Evolutionary conservation across 2,113 vertebrate genomes (phyloP).

Genomic region (Cavia aperea): DNA sequence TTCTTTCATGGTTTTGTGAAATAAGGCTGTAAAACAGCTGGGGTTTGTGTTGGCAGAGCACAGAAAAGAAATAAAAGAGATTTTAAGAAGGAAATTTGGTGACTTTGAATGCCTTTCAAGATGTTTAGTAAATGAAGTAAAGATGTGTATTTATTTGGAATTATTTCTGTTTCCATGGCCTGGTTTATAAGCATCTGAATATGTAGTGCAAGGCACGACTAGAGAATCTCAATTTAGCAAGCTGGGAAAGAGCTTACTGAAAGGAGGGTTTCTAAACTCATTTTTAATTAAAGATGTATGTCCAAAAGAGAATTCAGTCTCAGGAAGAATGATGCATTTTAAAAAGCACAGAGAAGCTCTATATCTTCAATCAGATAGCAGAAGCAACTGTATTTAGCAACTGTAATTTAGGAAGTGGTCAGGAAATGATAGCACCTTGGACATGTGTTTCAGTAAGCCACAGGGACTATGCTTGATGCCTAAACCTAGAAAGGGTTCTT

Average conservation of each 20-base stretch:
- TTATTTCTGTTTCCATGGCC: not conserved
- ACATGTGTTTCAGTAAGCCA: not conserved
- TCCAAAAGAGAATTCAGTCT: not conserved
- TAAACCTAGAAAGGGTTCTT: not conserved
- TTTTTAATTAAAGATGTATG: not conserved
- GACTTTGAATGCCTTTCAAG: not conserved
- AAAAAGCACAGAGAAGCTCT: not conserved
- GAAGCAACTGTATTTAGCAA: too few relatives aligned
- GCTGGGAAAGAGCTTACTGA: not conserved
- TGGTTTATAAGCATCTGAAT: not conserved
- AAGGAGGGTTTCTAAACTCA: not conserved
- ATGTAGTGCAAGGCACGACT: not conserved
- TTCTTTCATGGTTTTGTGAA: constrained; percentile 8
- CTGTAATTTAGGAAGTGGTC: not conserved
- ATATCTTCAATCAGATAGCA: not conserved
- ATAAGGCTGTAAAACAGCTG: not conserved
- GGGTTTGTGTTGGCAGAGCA: not conserved
- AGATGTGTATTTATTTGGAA: not conserved
- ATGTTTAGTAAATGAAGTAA: constrained; percentile 32
- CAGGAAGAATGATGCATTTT: not conserved
- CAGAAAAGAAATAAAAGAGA: not conserved
- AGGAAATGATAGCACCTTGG: not conserved
- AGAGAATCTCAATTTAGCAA: not conserved
- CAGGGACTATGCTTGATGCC: not conserved
- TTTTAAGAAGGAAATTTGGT: not conserved